Conservation (phyloP, 1,140 invertebrate genomes). For the Sarcophaga peregrina region DNA sequence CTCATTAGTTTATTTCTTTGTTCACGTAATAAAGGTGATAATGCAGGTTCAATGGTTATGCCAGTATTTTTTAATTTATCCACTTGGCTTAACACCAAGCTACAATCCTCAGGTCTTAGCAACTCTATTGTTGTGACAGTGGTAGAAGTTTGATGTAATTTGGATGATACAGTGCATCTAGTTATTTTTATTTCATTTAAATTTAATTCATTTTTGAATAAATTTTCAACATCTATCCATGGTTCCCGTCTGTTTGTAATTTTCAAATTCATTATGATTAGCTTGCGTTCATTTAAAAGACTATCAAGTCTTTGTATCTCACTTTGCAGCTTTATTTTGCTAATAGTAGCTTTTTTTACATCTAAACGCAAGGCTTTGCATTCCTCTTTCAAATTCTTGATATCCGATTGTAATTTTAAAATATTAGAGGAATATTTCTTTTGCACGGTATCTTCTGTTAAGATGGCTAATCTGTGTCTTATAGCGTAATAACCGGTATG, state of each 20-base stretch:
- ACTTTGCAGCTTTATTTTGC: conserved; percentile 37
- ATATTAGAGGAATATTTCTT: not conserved
- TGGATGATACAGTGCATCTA: not conserved
- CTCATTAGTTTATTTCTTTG: conserved; percentile 44
- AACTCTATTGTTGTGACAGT: conserved; percentile 15
- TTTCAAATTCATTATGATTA: conserved; percentile 43
- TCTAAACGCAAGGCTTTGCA: conserved; percentile 10
- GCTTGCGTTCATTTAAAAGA: conserved; percentile 27
- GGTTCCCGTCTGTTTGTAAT: conserved; percentile 4
- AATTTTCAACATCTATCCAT: conserved; percentile 3
- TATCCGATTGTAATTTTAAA: not conserved
- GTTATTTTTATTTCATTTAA: conserved; percentile 15
- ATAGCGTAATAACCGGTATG: too few species aligned
- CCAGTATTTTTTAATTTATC: conserved; percentile 45
- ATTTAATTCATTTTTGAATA: conserved; percentile 18
- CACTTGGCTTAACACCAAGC: conserved; percentile 28
- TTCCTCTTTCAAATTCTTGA: conserved; percentile 36
- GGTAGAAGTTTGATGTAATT: not conserved
- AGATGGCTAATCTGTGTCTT: too few species aligned
- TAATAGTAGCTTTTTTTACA: conserved; percentile 18
- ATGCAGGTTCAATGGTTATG: conserved; percentile 37
- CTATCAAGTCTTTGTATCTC: conserved; percentile 41
- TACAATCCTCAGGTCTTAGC: conserved; percentile 15
- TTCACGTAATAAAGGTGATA: conserved; percentile 33
- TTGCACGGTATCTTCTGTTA: too few species aligned